Base-by-base conservation (phyloP, 2,113 vertebrate species). In the Malurus alboscapulatus region DNA sequence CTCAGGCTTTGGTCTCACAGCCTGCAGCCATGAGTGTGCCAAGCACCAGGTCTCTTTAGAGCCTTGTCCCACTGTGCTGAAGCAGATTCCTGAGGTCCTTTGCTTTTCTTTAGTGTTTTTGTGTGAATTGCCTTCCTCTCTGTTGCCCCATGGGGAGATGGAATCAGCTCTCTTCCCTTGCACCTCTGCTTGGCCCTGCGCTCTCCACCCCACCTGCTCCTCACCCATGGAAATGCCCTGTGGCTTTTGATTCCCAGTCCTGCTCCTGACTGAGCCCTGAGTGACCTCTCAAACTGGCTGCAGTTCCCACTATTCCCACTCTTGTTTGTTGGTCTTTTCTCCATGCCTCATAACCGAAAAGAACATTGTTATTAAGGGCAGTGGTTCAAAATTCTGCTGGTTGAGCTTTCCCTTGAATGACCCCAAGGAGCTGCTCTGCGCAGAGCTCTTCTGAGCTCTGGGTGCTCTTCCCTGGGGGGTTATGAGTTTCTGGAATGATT, bases 171-270 rank as follows among this genome's bases (percentile, higher is more conserved):
- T 13, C 18, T 50, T 29, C 38, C 34, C 40, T 57, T 25, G 27
- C 32, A 18, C 22, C 36, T 40, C 57, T 77, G 27, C 53, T n/a
- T 69, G 76, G 38, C 38, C 48, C 45, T 69, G 57, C 2, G 0
- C 27, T 24, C 48, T 63, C 68, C 14, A 12, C 14, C 24, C n/a
- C 26, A 14, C 19, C 38, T 45, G 40, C 25, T 53, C 32, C 48
- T 65, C 10, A 16, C 10, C 38, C 10, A 2, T 5, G 26, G 72
- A 51, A 85, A 51, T 44, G 14, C 44, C 17, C 32, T 0, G 1
- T 42, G n/a, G 38, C 34, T 69, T 85, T 76, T 36, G 24, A 51
- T 61, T 84, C 68, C 44, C 45, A 26, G 34, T 10, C 48, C 62
- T 36, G 17, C 53, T 72, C 34, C 32, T 77, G 44, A 17, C 22